Conservation (phyloP, 2,888 invertebrate genomes). For the Pristionchus mayeri region DNA sequence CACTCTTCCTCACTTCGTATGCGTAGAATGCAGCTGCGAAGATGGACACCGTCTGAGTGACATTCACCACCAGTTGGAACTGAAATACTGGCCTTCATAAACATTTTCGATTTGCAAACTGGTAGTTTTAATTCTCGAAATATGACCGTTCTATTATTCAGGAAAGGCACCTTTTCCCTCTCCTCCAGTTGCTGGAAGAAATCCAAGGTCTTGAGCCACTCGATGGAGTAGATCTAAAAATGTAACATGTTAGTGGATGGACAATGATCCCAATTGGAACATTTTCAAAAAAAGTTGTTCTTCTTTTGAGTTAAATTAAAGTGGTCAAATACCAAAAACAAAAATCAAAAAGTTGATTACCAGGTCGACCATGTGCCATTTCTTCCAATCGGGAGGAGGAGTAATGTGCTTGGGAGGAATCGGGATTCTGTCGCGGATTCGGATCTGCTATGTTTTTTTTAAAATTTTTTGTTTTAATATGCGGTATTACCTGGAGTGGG, state of each 20-base stretch:
- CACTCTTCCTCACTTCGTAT: background rate
- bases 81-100: background rate
- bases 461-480: background rate
- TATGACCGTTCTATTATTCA: too few relatives aligned
- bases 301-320: too few relatives aligned
- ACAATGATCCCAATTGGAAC: too few relatives aligned
- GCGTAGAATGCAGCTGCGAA: background rate
- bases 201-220: constrained; percentile 22
- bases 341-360: too few relatives aligned
- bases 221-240: constrained; percentile 28
- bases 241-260: too few relatives aligned
- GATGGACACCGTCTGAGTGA: background rate
- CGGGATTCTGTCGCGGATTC: constrained; percentile 9
- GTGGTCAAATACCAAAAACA: background rate
- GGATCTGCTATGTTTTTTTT: background rate
- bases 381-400: background rate
- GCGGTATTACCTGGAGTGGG: background rate
- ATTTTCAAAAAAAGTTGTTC: too few relatives aligned
- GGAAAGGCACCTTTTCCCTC: constrained; percentile 9
- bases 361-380: constrained; percentile 10
- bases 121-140: background rate
- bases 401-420: background rate
- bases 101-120: background rate
- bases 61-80: constrained; percentile 12
- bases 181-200: constrained; percentile 6